phyloP scores from a whole-genome alignment of 2,797 vertebrate genomes.

The Botia almorhae region DNA sequence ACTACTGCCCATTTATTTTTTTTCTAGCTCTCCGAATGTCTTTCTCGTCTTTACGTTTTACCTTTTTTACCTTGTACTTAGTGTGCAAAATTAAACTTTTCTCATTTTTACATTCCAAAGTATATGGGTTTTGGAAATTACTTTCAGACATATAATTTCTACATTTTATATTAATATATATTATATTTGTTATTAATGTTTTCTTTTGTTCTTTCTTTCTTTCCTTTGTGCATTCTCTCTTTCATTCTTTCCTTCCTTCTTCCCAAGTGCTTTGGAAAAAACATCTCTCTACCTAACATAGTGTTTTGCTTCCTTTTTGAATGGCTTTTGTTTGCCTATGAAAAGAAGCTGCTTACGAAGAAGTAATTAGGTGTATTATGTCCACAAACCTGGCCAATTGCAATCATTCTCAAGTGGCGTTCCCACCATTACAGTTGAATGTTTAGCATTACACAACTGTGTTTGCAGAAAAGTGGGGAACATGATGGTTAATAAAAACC shows the following conservation, averaged over 20 bases:
- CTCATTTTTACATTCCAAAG: not conserved
- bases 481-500: constrained; percentile 18
- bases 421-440: constrained; percentile 47
- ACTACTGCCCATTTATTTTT: constrained; percentile 12
- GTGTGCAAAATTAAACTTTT: not conserved
- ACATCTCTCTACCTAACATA: constrained; percentile 54
- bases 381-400: constrained; percentile 60
- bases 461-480: constrained; percentile 21
- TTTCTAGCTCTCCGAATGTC: not conserved
- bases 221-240: constrained; percentile 5
- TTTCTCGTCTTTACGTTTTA: constrained; percentile 7
- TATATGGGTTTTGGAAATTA: too few relatives aligned
- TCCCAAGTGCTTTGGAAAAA: constrained; percentile 60
- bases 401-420: constrained; percentile 43
- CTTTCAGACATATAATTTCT: too few relatives aligned
- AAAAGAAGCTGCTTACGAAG: constrained; percentile 64
- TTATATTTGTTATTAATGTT: too few relatives aligned
- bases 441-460: not conserved
- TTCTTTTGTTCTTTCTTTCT: constrained; percentile 61
- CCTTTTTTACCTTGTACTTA: not conserved
- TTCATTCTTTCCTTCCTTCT: constrained; percentile 62
- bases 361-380: constrained; percentile 74
- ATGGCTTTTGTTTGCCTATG: constrained; percentile 67
- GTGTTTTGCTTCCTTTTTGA: constrained; percentile 55
- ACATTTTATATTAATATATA: too few relatives aligned